These are phyloP conservation scores for Distichodus sexfasciatus DNA, from an alignment of 2,797 vertebrate genomes.

Conservation along the genomic window DNA sequence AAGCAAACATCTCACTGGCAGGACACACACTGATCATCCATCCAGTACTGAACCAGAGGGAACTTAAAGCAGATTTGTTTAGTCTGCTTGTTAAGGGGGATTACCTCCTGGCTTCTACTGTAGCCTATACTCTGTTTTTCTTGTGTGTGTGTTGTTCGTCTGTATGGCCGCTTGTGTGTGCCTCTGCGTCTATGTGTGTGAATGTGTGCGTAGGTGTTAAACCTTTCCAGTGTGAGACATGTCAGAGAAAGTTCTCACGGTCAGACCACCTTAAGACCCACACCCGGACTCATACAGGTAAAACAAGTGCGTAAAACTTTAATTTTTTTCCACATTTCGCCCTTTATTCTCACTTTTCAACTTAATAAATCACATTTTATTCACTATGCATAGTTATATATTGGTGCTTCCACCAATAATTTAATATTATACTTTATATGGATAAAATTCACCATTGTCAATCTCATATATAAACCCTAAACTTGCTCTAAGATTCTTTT, in stretches of 20 bases:
- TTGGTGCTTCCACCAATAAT: too few species aligned
- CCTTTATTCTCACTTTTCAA: slow-evolving; percentile 49
- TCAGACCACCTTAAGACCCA: slow-evolving; percentile 99
- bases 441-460: neutral
- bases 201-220: slow-evolving; percentile 86
- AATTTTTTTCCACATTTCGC: slow-evolving; percentile 91
- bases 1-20: neutral
- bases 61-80: neutral
- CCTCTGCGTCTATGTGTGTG: slow-evolving; percentile 53
- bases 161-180: slow-evolving; percentile 35
- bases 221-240: slow-evolving; percentile 99
- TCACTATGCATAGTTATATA: neutral
- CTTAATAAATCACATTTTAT: slow-evolving; percentile 12
- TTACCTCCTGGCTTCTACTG: slow-evolving; percentile 67
- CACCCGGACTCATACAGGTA: slow-evolving; percentile 99
- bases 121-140: slow-evolving; percentile 67
- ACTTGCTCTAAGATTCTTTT: slow-evolving; percentile 17
- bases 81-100: slow-evolving; percentile 34
- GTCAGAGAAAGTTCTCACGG: slow-evolving; percentile 98
- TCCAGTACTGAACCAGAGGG: neutral
- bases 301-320: slow-evolving; percentile 99
- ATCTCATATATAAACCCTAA: neutral
- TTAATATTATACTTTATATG: neutral
- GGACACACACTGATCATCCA: neutral
- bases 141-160: slow-evolving; percentile 49